Evolutionary conservation across 1,140 invertebrate species (phyloP).

Genomic region (Chironomus tepperi): DNA sequence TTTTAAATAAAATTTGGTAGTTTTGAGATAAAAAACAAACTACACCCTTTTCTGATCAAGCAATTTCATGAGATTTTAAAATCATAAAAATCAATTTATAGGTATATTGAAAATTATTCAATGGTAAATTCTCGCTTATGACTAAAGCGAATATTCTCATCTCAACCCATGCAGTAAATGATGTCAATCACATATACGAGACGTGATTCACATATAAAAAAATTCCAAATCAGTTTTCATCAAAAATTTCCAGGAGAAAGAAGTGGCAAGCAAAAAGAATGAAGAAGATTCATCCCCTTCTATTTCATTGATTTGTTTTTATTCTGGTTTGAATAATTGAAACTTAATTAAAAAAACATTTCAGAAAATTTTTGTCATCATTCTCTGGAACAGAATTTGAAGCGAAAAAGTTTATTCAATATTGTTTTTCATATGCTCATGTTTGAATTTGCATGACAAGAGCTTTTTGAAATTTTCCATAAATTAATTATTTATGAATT

Average conservation of each 20-base stretch:
- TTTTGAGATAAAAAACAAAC: no score
- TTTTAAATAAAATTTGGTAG: no score
- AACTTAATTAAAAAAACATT: conserved; percentile 20
- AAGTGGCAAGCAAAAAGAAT: neutral
- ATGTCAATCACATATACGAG: conserved; percentile 12
- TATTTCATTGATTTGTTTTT: neutral
- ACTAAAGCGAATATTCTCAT: neutral
- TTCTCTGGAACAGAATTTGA: neutral
- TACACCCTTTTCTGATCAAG: no score
- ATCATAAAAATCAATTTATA: no score
- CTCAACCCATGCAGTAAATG: neutral
- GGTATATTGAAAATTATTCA: neutral
- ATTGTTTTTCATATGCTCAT: no score
- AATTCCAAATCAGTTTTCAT: neutral
- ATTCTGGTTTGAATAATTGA: neutral
- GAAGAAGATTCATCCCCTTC: neutral
- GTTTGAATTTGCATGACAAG: neutral
- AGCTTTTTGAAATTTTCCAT: conserved; percentile 7
- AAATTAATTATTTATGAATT: conserved; percentile 11
- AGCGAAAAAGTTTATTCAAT: neutral
- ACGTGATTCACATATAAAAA: conserved; percentile 19
- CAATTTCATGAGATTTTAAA: no score
- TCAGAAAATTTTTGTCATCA: neutral
- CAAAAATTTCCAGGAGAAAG: neutral
- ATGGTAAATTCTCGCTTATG: neutral